phyloP scores from a whole-genome alignment of 2,113 vertebrate genomes.

The Colius striatus region DNA sequence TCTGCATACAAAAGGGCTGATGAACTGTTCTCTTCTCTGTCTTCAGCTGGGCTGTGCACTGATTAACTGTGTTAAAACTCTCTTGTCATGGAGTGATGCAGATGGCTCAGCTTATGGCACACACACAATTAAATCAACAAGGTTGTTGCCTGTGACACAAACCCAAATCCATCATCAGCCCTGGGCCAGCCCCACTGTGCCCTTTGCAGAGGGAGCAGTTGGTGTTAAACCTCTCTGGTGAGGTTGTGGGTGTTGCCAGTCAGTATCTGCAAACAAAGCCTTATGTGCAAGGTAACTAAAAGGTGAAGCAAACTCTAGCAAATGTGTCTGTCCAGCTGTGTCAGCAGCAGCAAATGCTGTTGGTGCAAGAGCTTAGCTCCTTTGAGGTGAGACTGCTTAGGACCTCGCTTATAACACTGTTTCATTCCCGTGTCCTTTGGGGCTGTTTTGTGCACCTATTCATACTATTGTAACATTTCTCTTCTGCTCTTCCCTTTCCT shows the following conservation, averaged over 20 bases:
- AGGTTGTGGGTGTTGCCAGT: not conserved
- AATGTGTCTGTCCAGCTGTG: not conserved
- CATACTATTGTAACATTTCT: not conserved
- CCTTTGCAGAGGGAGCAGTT: not conserved
- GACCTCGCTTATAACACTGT: not conserved
- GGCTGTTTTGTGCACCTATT: not conserved
- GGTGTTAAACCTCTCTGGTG: accelerated
- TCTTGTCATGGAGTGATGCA: not conserved
- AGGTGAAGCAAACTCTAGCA: not conserved
- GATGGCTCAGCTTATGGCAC: not conserved
- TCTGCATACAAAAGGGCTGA: not conserved
- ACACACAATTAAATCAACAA: not conserved
- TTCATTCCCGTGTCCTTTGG: not conserved
- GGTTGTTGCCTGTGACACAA: not conserved
- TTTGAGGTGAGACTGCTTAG: not conserved
- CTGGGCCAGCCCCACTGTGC: not conserved
- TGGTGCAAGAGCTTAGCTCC: not conserved
- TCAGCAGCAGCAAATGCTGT: not conserved
- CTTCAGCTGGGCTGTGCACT: not conserved
- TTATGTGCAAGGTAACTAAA: not conserved
- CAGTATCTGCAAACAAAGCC: not conserved
- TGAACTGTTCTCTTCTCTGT: not conserved
- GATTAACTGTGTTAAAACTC: not conserved
- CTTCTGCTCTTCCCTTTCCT: not conserved
- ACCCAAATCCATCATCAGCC: accelerated